Evolutionary conservation across 2,888 invertebrate genomes (phyloP), one percentile per base, ranked within the genome.

Genomic region (Diarsia brunnea): DNA sequence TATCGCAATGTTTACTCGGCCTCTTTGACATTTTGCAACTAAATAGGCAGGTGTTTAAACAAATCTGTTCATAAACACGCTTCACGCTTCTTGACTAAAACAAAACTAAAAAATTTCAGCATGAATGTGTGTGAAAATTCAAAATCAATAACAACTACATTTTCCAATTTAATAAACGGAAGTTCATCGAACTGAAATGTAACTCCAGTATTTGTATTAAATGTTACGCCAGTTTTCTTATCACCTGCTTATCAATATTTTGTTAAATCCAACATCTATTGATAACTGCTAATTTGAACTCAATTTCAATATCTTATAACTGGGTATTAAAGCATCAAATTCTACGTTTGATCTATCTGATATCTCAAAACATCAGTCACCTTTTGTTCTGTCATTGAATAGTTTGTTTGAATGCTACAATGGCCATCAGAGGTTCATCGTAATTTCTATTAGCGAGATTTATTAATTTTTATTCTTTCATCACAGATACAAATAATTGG

Each of bases 171-270:
- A 89, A 90, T 91, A 90, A 94, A 93, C 94, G 91, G 92, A 95
- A 95, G 96, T 95, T 96, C 96, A 94, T 93, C 92, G 95, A 95
- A 95, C 96, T 93, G 91, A 87, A 88, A 87, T 85, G 74, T 87
- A 66, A 85, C 84, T 89, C 85, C 83, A 89, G 80, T 89, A 90
- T 89, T 90, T 81, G 75, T 83, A 81, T 86, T 76, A 69, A 84
- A 73, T 75, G 66, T 84, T 84, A 87, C 83, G 83, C 92, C 91
- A 89, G 91, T 90, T 92, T 89, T 84, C 91, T 94, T 95, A 95
- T 95, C 95, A 88, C 81, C 77, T 88, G 87, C 89, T 93, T 95
- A 95, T 94, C 94, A 79, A 74, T 85, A 76, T 88, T 91, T 88
- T 88, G 88, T 89, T 89, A 89, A 89, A 91, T 91, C 88, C 82